Evolutionary conservation across 2,113 vertebrate species (phyloP).

Genomic region (Gallinago undulata): DNA sequence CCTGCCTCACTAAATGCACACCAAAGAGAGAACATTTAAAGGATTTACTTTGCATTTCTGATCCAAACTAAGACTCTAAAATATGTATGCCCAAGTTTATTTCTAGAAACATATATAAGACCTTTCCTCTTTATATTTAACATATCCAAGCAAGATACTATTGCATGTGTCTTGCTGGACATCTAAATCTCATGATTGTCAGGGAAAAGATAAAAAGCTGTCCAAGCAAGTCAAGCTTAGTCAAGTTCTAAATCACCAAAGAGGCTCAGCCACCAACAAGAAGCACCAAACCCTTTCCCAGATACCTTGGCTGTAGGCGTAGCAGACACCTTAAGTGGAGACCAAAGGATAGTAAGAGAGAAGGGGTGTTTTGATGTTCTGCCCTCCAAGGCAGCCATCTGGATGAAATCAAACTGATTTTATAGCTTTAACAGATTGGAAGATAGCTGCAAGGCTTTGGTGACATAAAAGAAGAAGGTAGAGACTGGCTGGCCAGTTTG

Average conservation of each 20-base stretch:
- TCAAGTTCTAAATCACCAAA: background rate
- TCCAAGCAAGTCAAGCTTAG: background rate
- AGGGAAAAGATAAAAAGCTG: background rate
- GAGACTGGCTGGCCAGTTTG: background rate
- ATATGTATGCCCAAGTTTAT: background rate
- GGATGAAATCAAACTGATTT: background rate
- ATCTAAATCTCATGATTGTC: background rate
- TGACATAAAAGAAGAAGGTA: background rate
- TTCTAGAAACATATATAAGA: background rate
- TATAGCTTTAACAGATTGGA: background rate
- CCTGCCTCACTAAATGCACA: background rate
- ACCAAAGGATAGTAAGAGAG: background rate
- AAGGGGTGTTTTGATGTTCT: background rate
- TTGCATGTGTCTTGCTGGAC: background rate
- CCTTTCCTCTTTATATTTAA: background rate
- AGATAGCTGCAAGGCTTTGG: background rate
- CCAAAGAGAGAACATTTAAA: background rate
- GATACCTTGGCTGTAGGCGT: background rate
- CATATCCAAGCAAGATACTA: background rate
- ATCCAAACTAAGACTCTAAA: background rate
- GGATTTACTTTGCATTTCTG: background rate
- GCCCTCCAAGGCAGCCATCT: background rate
- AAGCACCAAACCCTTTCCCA: background rate
- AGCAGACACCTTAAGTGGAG: background rate
- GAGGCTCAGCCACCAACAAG: background rate